Conservation (phyloP, 2,888 invertebrate species). For the Drosophila mulleri region DNA sequence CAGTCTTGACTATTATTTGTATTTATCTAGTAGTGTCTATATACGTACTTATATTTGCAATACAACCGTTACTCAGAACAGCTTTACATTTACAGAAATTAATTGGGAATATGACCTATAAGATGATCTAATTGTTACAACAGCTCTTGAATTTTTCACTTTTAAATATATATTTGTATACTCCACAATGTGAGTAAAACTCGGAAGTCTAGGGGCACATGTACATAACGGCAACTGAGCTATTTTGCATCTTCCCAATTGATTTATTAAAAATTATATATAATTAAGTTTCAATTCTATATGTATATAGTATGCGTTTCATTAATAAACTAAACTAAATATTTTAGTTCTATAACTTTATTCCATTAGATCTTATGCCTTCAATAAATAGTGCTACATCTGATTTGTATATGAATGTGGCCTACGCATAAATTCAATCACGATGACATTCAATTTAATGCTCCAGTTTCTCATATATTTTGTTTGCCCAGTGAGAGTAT, state of each 20-base stretch:
- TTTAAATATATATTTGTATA: too few relatives aligned
- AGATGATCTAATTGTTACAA: neutral
- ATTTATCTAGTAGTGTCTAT: neutral
- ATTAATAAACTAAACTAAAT: neutral
- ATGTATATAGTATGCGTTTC: neutral
- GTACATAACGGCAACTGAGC: too few relatives aligned
- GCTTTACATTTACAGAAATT: neutral
- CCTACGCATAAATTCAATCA: neutral
- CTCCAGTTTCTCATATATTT: neutral
- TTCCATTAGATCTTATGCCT: neutral
- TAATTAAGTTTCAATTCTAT: neutral
- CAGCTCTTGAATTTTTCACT: too few relatives aligned
- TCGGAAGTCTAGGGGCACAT: too few relatives aligned
- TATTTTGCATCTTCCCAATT: neutral
- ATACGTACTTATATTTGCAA: too few relatives aligned
- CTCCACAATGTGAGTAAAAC: too few relatives aligned
- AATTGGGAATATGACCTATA: constrained; percentile 10
- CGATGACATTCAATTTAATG: neutral
- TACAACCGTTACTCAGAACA: neutral
- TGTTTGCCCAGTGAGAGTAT: too few relatives aligned
- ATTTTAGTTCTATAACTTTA: neutral
- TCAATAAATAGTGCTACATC: neutral
- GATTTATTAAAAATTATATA: neutral
- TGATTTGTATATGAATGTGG: neutral
- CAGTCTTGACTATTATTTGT: neutral